Conservation (phyloP, 2,888 invertebrate genomes). For the Apeira syringaria region DNA sequence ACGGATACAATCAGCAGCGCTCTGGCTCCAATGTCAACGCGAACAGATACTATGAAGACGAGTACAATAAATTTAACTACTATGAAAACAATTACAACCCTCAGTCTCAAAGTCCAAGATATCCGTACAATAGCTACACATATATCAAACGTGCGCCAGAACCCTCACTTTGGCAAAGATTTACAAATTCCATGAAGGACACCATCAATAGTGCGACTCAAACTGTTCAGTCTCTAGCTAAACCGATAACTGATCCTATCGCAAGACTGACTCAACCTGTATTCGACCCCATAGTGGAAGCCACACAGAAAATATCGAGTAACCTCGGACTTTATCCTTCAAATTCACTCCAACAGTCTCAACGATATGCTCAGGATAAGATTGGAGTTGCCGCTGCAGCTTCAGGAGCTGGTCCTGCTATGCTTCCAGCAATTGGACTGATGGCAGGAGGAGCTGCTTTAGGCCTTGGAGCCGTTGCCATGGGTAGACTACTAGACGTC, state of each 20-base stretch:
- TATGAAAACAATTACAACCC: constrained; percentile 76
- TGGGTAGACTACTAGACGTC: constrained; percentile 88
- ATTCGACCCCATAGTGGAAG: constrained; percentile 89
- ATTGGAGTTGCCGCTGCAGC: constrained; percentile 85
- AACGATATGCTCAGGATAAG: constrained; percentile 84
- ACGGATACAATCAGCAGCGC: constrained; percentile 68
- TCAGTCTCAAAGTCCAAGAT: constrained; percentile 54
- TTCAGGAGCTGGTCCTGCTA: constrained; percentile 82
- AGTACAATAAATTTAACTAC: constrained; percentile 80
- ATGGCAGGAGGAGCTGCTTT: constrained; percentile 93
- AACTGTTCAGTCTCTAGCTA: constrained; percentile 86
- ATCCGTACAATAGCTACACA: constrained; percentile 85
- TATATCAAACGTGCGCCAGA: constrained; percentile 82
- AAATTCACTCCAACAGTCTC: constrained; percentile 68
- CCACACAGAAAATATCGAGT: constrained; percentile 90
- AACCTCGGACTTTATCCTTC: constrained; percentile 87
- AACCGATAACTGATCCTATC: constrained; percentile 84
- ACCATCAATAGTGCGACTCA: constrained; percentile 88
- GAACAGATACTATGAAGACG: constrained; percentile 75
- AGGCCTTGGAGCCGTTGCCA: constrained; percentile 91
- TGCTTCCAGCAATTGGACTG: constrained; percentile 89
- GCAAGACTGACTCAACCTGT: constrained; percentile 85
- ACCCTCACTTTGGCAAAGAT: constrained; percentile 88
- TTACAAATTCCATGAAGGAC: constrained; percentile 89
- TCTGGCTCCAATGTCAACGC: constrained; percentile 70